Conservation (phyloP, 2,888 invertebrate species). For the Agrochola lychnidis region DNA sequence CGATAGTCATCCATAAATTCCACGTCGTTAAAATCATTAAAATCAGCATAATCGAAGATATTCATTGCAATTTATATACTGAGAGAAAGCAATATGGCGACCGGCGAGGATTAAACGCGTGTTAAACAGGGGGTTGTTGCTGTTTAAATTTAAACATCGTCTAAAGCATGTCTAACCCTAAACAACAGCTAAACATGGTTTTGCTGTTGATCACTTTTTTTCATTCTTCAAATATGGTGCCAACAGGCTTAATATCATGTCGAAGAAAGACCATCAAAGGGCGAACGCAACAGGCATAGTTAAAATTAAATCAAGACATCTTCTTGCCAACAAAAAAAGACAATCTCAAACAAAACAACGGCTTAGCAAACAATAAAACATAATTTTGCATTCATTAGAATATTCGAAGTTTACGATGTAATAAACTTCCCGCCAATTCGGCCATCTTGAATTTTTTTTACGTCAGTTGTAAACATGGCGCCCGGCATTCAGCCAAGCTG, state of each 20-base stretch:
- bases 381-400: conserved; percentile 54
- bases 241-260: neutral
- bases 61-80: too few relatives aligned
- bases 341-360: conserved; percentile 33
- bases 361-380: conserved; percentile 44
- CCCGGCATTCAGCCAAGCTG: conserved; percentile 60
- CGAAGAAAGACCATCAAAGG: neutral
- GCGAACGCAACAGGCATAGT: neutral
- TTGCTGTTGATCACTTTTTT: too few relatives aligned
- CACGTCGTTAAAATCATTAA: too few relatives aligned
- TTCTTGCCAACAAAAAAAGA: neutral
- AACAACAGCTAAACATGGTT: too few relatives aligned
- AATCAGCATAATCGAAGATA: too few relatives aligned
- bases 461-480: conserved; percentile 56
- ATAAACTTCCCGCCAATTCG: conserved; percentile 64
- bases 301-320: neutral
- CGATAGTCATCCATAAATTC: too few relatives aligned
- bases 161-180: too few relatives aligned
- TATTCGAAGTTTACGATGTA: conserved; percentile 58
- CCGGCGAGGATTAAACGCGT: too few relatives aligned
- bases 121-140: too few relatives aligned
- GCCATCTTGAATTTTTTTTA: conserved; percentile 66
- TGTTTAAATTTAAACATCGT: too few relatives aligned
- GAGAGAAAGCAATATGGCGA: too few relatives aligned
- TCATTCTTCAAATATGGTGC: neutral